Evolutionary conservation across 2,113 vertebrate species (phyloP).

Genomic region (Daboia siamensis): DNA sequence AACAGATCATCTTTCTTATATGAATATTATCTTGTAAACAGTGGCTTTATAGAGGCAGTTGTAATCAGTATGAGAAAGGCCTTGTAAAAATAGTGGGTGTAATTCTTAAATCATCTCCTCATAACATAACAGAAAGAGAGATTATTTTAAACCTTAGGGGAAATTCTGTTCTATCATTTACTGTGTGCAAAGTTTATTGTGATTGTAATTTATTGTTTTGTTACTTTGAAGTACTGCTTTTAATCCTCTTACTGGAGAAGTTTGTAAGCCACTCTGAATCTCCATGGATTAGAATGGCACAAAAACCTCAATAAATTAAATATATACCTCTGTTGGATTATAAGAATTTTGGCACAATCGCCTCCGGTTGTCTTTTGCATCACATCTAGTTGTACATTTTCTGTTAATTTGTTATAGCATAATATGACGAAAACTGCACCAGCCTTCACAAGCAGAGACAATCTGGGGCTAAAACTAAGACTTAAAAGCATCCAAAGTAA

Average conservation of each 20-base stretch:
- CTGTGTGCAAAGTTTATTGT: background rate
- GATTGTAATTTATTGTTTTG: background rate
- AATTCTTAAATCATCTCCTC: conserved; percentile 16
- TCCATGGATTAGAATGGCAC: background rate
- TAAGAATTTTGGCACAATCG: background rate
- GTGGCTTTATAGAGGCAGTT: conserved; percentile 12
- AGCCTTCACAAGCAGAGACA: background rate
- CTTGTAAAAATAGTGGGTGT: background rate
- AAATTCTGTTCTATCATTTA: conserved; percentile 4
- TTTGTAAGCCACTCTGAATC: background rate
- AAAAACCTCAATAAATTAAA: background rate
- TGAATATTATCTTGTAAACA: conserved; percentile 1
- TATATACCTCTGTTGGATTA: background rate
- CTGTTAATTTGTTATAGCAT: background rate
- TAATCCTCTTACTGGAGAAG: background rate
- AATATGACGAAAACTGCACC: background rate
- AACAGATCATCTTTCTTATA: conserved; percentile 6
- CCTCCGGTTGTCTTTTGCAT: background rate
- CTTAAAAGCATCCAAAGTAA: background rate
- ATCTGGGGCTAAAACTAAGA: background rate
- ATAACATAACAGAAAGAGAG: background rate
- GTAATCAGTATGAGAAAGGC: conserved; percentile 6
- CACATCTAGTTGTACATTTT: background rate
- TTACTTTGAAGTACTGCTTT: background rate
- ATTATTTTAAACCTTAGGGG: conserved; percentile 12